These are phyloP conservation scores for Octonoba sinensis DNA, from an alignment of 2,888 invertebrate species.

Conservation along the genomic window DNA sequence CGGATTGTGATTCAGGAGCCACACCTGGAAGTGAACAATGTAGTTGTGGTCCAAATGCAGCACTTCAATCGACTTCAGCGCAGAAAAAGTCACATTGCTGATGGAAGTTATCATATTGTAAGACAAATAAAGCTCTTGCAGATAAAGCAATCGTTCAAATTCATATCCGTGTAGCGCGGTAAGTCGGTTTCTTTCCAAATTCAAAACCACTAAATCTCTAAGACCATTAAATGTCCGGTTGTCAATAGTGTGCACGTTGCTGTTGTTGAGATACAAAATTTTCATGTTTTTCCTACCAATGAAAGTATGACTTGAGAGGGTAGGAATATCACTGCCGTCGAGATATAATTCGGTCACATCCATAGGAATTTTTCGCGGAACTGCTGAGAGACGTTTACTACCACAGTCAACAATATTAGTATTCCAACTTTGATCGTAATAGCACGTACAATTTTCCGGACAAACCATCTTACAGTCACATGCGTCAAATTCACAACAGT, in stretches of 20 bases:
- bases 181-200: conserved; percentile 82
- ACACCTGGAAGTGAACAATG: conserved; percentile 79
- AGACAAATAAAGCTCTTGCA: conserved; percentile 81
- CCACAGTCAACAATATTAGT: conserved; percentile 89
- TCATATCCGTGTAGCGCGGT: conserved; percentile 82
- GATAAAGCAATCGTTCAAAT: conserved; percentile 82
- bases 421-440: conserved; percentile 88
- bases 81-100: conserved; percentile 80
- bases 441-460: conserved; percentile 88
- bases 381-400: conserved; percentile 72
- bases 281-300: conserved; percentile 85
- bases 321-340: conserved; percentile 84
- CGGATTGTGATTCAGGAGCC: conserved; percentile 71
- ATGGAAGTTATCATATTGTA: conserved; percentile 81
- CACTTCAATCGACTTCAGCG: conserved; percentile 78
- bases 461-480: conserved; percentile 95
- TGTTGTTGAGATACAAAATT: conserved; percentile 82
- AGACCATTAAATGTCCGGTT: conserved; percentile 87
- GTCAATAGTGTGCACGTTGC: conserved; percentile 83
- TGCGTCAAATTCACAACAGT: conserved; percentile 91
- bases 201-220: conserved; percentile 81
- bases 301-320: conserved; percentile 85
- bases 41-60: conserved; percentile 82
- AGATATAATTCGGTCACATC: conserved; percentile 89
- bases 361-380: conserved; percentile 89